Conservation (phyloP, 2,797 vertebrate genomes). For the Garrulus glandarius region DNA sequence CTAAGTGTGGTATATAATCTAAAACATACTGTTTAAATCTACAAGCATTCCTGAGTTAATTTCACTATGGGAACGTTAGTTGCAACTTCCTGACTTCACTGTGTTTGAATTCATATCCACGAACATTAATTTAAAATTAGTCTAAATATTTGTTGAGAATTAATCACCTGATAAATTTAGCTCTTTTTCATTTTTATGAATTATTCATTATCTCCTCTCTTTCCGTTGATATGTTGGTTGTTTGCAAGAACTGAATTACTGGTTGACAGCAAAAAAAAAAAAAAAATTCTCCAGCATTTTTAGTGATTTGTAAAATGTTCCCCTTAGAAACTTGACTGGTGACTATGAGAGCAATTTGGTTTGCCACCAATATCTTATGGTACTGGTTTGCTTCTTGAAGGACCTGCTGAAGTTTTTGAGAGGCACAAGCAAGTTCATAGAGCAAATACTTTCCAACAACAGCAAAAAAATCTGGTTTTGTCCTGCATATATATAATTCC, state of each 20-base stretch:
- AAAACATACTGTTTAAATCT: constrained; percentile 61
- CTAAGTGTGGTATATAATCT: constrained; percentile 51
- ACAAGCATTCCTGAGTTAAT: constrained; percentile 56
- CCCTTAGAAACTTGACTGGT: not conserved
- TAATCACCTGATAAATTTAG: constrained; percentile 69
- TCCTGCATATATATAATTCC: not conserved
- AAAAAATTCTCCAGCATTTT: not conserved
- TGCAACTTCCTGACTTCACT: constrained; percentile 58
- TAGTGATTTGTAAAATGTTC: not conserved
- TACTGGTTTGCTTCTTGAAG: not conserved
- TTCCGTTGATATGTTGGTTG: constrained; percentile 48
- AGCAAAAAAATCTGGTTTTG: not conserved
- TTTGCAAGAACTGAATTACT: constrained; percentile 42
- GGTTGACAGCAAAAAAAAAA: not conserved
- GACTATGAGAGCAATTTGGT: not conserved
- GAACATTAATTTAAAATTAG: constrained; percentile 68
- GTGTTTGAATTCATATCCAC: constrained; percentile 62
- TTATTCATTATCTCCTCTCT: constrained; percentile 60
- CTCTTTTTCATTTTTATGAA: constrained; percentile 66
- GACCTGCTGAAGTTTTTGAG: not conserved
- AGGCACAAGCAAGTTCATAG: not conserved
- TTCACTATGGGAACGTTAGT: constrained; percentile 46
- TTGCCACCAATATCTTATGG: not conserved
- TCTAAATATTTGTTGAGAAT: constrained; percentile 69
- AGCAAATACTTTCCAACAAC: not conserved